Conservation (phyloP, 2,113 vertebrate genomes). For the Geothlypis trichas region DNA sequence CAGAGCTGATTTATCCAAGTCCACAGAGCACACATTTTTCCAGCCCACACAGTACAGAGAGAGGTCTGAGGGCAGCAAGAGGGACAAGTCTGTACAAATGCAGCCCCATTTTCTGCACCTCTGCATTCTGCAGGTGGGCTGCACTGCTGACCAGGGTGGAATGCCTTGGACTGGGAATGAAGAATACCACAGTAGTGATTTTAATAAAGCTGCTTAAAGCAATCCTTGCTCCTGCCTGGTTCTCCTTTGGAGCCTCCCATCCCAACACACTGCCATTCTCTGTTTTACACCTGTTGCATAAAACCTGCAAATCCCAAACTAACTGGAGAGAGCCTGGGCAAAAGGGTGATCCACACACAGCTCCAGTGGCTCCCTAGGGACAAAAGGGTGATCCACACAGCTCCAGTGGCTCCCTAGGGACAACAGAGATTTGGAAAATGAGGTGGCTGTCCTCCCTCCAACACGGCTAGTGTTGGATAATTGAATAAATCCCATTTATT, state of each 20-base stretch:
- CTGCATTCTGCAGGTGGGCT: not conserved
- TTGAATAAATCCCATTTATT: not conserved
- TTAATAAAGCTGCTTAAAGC: not conserved
- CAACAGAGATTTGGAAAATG: not conserved
- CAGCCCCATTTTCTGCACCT: not conserved
- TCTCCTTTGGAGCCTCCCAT: not conserved
- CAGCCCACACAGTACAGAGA: slow-evolving; percentile 3
- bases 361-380: not conserved
- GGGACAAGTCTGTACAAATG: not conserved
- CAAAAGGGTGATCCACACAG: not conserved
- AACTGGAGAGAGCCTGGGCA: not conserved
- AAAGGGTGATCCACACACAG: not conserved
- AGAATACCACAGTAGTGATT: not conserved
- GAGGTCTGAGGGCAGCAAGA: slow-evolving; percentile 11
- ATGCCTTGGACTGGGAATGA: not conserved
- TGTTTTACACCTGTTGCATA: slow-evolving; percentile 3
- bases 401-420: not conserved
- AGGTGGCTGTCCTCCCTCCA: not conserved
- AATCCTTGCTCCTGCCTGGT: not conserved
- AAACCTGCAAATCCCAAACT: not conserved
- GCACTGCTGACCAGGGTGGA: not conserved
- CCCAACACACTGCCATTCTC: not conserved
- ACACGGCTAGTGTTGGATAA: not conserved
- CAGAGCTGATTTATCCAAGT: slow-evolving; percentile 22
- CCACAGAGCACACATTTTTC: not conserved